Base-by-base conservation (phyloP, 2,113 vertebrate species). In the Empidonax alnorum region DNA sequence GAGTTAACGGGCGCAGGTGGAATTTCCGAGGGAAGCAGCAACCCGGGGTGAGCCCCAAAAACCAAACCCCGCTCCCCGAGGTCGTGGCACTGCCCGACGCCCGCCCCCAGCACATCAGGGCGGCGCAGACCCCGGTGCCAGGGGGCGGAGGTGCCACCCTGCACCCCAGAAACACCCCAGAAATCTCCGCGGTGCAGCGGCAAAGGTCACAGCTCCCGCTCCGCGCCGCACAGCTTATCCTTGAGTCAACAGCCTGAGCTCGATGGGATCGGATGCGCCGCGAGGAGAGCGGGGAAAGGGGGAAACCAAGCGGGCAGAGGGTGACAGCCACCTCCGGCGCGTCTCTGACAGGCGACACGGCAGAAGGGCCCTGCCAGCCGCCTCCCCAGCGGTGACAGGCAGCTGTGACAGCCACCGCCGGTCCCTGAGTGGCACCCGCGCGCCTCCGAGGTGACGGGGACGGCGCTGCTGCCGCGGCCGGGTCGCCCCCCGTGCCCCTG, bases 281-380 rank as follows among this genome's bases (percentile, higher is more conserved):
- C 39, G 35, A 76, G 78, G 13, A 21, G 35, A 62, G 53, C 30
- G 1, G n/a, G n/a, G 7, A 21, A 53, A 33, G 69, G 41, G 71
- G 68, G 33, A 49, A 44, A 16, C 33, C 35, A 1, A 20, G 2
- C 14, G 27, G 96, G 90, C 19, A 1, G 5, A 58, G 35, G 94
- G 94, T 91, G 96, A 96, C 72, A 50, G 79, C 49, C 41, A 11
- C 42, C 77, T 87, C 84, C 86, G 61, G 84, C 10, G 0, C 10
- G 16, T 44, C 49, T 20, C 25, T 96, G 98, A 97, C 97, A 96
- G 97, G 53, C 85, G 67, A 84, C 82, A 77, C 7, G 25, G 77
- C 58, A 37, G 49, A 4, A 7, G 73, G 91, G 90, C 93, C 76
- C 9, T 22, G 25, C 44, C 8, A 10, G 10, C 74, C 55, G 4